Conservation (phyloP, 2,888 invertebrate species). For the Hecatera dysodea region DNA sequence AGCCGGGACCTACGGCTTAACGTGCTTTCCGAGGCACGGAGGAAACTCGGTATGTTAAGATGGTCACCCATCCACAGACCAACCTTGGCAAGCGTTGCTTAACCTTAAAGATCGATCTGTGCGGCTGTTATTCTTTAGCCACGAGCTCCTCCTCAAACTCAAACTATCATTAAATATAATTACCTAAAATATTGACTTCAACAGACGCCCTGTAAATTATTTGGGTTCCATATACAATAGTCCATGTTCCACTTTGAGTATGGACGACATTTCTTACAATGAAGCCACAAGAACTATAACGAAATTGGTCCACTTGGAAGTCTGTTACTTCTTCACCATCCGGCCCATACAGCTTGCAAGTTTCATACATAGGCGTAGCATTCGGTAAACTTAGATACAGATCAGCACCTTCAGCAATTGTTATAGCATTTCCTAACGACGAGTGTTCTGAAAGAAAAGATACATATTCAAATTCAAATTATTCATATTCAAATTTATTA, state of each 20-base stretch:
- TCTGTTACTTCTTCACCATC: constrained; percentile 55
- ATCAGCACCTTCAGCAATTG: constrained; percentile 75
- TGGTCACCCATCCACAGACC: too few species aligned
- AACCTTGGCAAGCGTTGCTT: too few species aligned
- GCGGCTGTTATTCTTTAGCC: too few species aligned
- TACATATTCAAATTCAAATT: constrained; percentile 40
- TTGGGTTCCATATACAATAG: constrained; percentile 76
- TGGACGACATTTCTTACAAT: constrained; percentile 69
- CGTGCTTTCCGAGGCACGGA: too few species aligned
- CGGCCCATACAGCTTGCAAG: constrained; percentile 77
- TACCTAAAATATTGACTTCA: constrained; percentile 76
- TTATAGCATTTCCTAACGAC: constrained; percentile 46
- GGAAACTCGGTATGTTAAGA: too few species aligned
- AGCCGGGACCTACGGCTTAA: too few species aligned
- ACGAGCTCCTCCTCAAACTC: too few species aligned
- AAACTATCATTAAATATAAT: constrained; percentile 51
- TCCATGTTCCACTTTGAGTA: constrained; percentile 76
- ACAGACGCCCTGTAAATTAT: constrained; percentile 74
- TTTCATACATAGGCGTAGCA: constrained; percentile 67
- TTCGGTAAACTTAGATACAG: constrained; percentile 76
- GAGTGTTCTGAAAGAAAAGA: constrained; percentile 48
- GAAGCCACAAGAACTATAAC: constrained; percentile 74
- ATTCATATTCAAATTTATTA: constrained; percentile 59
- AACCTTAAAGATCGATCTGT: too few species aligned
- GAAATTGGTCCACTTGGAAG: constrained; percentile 66